These are phyloP conservation scores for Danionella dracula DNA, from an alignment of 2,797 vertebrate species.

Conservation along the genomic window DNA sequence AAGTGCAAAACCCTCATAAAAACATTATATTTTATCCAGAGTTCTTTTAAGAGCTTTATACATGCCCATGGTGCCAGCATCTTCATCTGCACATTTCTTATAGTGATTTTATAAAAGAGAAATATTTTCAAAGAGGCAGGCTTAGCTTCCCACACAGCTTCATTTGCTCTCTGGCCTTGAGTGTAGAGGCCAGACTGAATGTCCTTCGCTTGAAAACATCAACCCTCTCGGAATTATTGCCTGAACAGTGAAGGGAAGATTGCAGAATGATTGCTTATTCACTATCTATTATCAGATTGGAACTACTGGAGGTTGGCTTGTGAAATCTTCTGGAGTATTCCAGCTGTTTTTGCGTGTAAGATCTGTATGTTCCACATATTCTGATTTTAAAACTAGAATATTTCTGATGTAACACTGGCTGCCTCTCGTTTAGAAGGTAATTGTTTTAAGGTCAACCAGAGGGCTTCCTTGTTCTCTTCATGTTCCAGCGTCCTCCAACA, in stretches of 20 bases:
- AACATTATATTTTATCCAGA: no score
- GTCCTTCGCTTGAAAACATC: slow-evolving; percentile 31
- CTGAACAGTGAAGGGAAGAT: slow-evolving; percentile 1
- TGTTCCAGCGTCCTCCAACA: no score
- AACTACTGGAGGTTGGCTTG: slow-evolving; percentile 3
- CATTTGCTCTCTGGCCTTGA: slow-evolving; percentile 24
- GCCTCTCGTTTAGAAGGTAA: no score
- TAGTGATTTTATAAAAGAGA: background rate
- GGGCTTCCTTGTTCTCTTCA: no score
- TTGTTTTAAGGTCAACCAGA: no score
- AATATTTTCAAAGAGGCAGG: background rate
- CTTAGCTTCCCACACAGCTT: slow-evolving; percentile 12
- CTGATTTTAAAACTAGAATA: no score
- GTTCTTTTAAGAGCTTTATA: background rate
- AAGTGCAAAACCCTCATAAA: background rate
- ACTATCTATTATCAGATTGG: slow-evolving; percentile 1
- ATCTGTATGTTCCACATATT: no score
- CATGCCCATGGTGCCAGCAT: background rate
- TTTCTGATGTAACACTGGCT: no score
- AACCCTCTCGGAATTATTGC: slow-evolving; percentile 25
- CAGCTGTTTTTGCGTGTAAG: slow-evolving; percentile 6
- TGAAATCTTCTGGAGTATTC: background rate
- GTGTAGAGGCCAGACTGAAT: slow-evolving; percentile 14
- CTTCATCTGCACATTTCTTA: background rate
- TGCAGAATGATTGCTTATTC: slow-evolving; percentile 13